Percentiles rank a stretch among this genome's conserved stretches.
phyloP scores from a whole-genome alignment of 1,140 invertebrate species.

The Frieseomelitta varia region DNA sequence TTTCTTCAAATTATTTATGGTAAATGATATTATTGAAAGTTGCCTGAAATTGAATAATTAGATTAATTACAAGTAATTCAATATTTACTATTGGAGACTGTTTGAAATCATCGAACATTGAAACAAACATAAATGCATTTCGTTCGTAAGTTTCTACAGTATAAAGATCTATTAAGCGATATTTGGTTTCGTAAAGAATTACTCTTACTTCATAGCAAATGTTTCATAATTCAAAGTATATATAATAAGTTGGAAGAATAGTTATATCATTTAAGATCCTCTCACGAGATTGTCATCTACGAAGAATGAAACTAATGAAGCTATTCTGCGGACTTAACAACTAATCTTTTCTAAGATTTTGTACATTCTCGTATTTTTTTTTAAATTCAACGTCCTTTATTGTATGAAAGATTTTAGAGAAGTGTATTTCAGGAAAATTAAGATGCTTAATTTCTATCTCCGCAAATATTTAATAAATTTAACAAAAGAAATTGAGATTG shows the following conservation, averaged over 20 bases:
- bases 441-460: neutral
- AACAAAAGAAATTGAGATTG: neutral
- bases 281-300: neutral
- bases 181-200: neutral
- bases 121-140: neutral
- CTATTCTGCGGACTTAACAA: neutral
- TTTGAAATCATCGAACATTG: neutral
- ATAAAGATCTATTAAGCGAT: neutral
- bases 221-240: neutral
- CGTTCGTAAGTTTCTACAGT: neutral
- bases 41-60: no score
- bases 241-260: neutral
- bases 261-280: constrained; percentile 4
- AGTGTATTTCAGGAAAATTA: neutral
- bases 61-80: no score
- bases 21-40: no score
- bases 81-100: neutral
- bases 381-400: neutral
- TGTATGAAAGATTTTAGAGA: neutral
- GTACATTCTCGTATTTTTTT: neutral
- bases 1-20: neutral
- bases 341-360: neutral
- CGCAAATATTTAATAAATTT: neutral
- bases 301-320: neutral
- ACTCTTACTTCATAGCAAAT: neutral